phyloP scores from a whole-genome alignment of 2,888 invertebrate genomes.

The Coelopa pilipes region DNA sequence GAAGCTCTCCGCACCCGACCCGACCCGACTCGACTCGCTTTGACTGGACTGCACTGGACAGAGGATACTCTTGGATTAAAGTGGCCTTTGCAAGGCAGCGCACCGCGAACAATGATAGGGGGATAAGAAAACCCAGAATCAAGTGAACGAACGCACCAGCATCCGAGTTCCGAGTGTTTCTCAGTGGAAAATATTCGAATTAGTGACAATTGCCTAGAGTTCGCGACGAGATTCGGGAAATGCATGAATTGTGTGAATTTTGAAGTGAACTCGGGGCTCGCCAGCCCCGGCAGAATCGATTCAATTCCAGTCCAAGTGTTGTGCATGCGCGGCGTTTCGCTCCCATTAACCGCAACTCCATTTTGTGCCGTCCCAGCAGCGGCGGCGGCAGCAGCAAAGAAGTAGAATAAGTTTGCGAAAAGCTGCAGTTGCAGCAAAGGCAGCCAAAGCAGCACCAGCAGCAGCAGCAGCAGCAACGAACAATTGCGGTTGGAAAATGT shows the following conservation, averaged over 20 bases:
- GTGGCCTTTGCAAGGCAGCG: not conserved
- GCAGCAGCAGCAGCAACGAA: slow-evolving; percentile 1
- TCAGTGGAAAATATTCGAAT: not conserved
- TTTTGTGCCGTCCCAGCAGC: slow-evolving; percentile 41
- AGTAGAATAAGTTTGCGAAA: slow-evolving; percentile 37
- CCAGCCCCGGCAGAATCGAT: too few species aligned
- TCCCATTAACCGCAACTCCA: slow-evolving; percentile 45
- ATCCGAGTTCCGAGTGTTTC: not conserved
- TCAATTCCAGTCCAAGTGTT: not conserved
- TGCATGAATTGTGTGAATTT: slow-evolving; percentile 31
- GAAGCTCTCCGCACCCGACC: too few species aligned
- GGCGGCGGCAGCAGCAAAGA: slow-evolving; percentile 22
- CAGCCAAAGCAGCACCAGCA: slow-evolving; percentile 34
- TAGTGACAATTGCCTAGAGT: not conserved
- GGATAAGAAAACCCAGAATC: not conserved
- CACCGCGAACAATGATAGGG: not conserved
- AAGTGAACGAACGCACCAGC: not conserved
- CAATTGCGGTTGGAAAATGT: slow-evolving; percentile 8
- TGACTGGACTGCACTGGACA: too few species aligned
- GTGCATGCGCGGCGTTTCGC: slow-evolving; percentile 29
- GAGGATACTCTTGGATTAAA: not conserved
- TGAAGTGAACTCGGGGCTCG: not conserved
- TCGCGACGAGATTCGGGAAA: too few species aligned
- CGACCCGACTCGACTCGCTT: too few species aligned
- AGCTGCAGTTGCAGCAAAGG: slow-evolving; percentile 13